Evolutionary conservation across 2,113 vertebrate genomes (phyloP), one percentile per base, ranked within the genome.

Genomic region (Zapus hudsonius): DNA sequence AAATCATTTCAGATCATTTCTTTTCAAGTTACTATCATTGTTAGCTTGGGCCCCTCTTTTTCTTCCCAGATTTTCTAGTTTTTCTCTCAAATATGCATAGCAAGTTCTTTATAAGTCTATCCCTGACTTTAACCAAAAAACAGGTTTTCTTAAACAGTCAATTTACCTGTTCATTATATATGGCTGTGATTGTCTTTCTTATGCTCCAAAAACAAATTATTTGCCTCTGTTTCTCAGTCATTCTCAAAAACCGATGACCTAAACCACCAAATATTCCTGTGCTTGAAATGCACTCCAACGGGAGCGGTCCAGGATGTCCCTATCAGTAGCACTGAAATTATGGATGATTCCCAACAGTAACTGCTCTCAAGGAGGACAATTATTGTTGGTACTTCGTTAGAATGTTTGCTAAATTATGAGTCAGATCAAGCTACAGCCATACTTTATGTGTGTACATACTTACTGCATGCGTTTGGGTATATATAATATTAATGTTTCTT

Each of bases 261-360:
- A 15, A 5, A 40, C 55, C 63, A 40, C 3, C 38, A 20, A 93
- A 76, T 66, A 84, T 57, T 25, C 76, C 80, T 38, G 52, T 67
- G 42, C 42, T 95, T 73, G 76, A 76, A 91, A 59, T 36, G 33
- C 73, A 90, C 86, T 92, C 85, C 91, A 89, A 93, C 92, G 40
- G 74, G 87, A 89, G 22, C 84, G 44, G 3, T 52, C 33, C 72
- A 89, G 91, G 81, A 81, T 29, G 78, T 90, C 84, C 94, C 76
- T 17, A 87, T 52, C 36, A 80, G 55, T 16, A 76, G 59, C 20
- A 74, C 20, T 87, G 63, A 96, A 87, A 84, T 91, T 91, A 57
- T 86, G 38, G 69, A 44, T 90, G 89, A 92, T 76, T 91, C 90
- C 70, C 70, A 89, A 44, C 40, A 61, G 66, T 75, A 36, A 86